Conservation (phyloP, 1,140 invertebrate genomes). For the Stegodyphus mimosarum region DNA sequence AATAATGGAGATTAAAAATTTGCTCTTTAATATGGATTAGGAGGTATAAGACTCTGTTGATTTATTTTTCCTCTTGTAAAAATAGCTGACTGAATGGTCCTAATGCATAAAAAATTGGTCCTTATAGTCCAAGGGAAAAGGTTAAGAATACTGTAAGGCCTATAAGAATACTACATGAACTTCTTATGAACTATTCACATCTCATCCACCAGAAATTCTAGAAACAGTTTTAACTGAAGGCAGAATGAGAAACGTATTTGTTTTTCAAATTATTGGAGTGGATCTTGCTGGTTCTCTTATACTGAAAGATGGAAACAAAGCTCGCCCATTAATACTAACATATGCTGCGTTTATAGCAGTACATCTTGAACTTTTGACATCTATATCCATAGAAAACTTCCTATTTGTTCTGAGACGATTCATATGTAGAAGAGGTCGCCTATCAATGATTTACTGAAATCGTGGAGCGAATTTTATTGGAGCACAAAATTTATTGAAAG, state of each 20-base stretch:
- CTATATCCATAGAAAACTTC: neutral
- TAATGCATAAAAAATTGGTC: no score
- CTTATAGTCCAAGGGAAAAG: no score
- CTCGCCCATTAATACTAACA: neutral
- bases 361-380: neutral
- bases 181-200: neutral
- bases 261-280: slow-evolving; percentile 4
- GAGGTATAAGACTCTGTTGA: no score
- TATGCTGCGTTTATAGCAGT: neutral
- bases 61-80: no score
- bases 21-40: no score
- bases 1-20: no score
- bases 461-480: neutral
- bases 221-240: neutral
- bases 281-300: neutral
- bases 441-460: neutral
- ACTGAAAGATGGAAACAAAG: neutral
- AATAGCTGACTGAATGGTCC: no score
- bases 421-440: neutral
- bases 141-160: neutral
- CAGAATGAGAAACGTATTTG: neutral
- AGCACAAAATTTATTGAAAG: neutral
- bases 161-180: no score
- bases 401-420: neutral
- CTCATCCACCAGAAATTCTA: neutral